These are phyloP conservation scores for Trileptium ribeirensis DNA, from an alignment of 2,888 invertebrate genomes.

Conservation along the genomic window DNA sequence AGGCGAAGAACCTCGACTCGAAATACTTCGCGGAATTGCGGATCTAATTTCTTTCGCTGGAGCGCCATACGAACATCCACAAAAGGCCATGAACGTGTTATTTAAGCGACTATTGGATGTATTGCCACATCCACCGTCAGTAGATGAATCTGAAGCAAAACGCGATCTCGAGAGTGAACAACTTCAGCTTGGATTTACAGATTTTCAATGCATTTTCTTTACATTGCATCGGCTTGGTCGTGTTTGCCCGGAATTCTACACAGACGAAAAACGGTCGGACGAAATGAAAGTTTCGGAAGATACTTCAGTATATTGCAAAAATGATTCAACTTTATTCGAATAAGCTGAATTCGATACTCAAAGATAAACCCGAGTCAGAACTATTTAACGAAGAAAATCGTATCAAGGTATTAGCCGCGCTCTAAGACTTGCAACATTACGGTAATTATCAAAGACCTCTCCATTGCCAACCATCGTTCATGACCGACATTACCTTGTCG, in stretches of 20 bases:
- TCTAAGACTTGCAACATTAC: too few species aligned
- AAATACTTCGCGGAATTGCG: slow-evolving; percentile 63
- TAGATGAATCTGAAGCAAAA: neutral
- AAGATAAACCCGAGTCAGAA: neutral
- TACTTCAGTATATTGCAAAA: neutral
- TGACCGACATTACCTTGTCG: too few species aligned
- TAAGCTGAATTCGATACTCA: neutral
- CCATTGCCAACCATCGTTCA: too few species aligned
- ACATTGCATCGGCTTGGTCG: neutral
- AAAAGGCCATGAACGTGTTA: neutral
- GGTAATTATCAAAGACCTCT: too few species aligned
- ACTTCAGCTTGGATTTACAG: neutral
- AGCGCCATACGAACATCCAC: slow-evolving; percentile 66
- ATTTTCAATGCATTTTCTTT: neutral
- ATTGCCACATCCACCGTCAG: slow-evolving; percentile 6
- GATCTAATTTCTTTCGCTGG: slow-evolving; percentile 74
- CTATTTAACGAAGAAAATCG: neutral
- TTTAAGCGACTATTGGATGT: neutral
- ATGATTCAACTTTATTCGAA: neutral
- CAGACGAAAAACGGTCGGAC: neutral
- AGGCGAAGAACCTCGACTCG: slow-evolving; percentile 52
- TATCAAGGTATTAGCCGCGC: too few species aligned
- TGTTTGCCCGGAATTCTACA: neutral
- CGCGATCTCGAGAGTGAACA: neutral
- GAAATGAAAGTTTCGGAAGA: neutral